Evolutionary conservation across 1,140 invertebrate genomes (phyloP).

Genomic region (Drosophila tsacasi): DNA sequence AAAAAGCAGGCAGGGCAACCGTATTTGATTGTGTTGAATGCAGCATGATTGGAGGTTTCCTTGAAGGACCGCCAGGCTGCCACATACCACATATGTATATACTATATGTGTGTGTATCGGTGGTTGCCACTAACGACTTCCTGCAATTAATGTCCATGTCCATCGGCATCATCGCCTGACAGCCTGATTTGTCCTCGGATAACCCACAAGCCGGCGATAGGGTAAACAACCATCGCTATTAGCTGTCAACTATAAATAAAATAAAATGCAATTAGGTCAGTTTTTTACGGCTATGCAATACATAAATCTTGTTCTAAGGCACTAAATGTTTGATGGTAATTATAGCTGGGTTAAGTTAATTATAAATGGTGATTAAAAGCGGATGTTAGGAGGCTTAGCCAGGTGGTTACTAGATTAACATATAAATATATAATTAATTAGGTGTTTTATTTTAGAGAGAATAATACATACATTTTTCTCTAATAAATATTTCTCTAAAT

Average conservation of each 20-base stretch:
- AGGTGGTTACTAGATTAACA: neutral
- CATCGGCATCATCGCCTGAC: conserved; percentile 13
- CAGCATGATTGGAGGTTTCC: conserved; percentile 38
- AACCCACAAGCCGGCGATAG: neutral
- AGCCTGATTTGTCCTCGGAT: conserved; percentile 6
- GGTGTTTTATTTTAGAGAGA: neutral
- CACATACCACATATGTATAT: neutral
- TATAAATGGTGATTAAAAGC: neutral
- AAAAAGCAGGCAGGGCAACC: neutral
- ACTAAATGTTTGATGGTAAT: neutral
- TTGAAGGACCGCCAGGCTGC: neutral
- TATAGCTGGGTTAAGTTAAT: neutral
- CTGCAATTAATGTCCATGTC: conserved; percentile 18
- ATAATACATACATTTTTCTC: neutral
- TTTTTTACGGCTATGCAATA: neutral
- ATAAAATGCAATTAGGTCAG: neutral
- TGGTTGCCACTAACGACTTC: conserved; percentile 13
- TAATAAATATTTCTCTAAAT: no score
- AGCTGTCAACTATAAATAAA: neutral
- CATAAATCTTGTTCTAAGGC: neutral
- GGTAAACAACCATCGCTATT: neutral
- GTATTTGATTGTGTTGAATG: conserved; percentile 27
- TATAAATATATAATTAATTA: neutral
- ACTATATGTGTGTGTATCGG: neutral
- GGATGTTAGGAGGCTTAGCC: neutral